phyloP scores from a whole-genome alignment of 53 echinoderm and acorn worm genomes.

The Zoroaster sp. region DNA sequence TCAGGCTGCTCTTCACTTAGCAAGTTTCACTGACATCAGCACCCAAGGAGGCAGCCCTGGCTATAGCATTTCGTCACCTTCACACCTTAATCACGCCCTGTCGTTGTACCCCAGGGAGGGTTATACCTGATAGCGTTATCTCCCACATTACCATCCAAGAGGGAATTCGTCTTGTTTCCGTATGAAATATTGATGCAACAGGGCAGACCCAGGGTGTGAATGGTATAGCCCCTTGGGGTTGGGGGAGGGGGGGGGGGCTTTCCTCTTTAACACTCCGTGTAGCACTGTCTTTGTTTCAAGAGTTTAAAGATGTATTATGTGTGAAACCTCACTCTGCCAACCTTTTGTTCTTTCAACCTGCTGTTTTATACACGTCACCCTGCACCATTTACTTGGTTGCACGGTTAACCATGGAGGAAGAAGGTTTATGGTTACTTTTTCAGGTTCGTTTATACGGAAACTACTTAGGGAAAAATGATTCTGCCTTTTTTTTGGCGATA shows the following conservation, averaged over 20 bases:
- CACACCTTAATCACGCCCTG: not conserved
- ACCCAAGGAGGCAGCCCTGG: not conserved
- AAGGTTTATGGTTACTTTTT: too few relatives aligned
- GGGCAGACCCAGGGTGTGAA: not conserved
- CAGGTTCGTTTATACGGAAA: too few relatives aligned
- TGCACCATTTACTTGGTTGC: too few relatives aligned
- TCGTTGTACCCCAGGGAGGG: not conserved
- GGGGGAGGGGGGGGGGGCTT: not conserved
- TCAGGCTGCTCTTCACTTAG: not conserved
- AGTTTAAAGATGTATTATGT: too few relatives aligned
- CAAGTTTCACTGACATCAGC: not conserved
- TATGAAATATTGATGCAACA: slow-evolving; percentile 11
- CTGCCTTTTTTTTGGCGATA: too few relatives aligned
- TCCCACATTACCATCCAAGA: not conserved
- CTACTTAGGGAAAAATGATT: too few relatives aligned
- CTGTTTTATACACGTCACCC: too few relatives aligned
- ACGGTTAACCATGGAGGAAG: too few relatives aligned
- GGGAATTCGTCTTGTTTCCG: not conserved
- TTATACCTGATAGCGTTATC: too few relatives aligned
- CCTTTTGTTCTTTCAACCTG: not conserved
- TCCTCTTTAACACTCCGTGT: not conserved
- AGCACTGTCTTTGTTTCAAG: not conserved
- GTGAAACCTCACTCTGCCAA: too few relatives aligned
- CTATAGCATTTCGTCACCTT: not conserved
- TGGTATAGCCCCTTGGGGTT: not conserved